These are phyloP conservation scores for Cheilosia impressa DNA, from an alignment of 2,888 invertebrate species.

Conservation along the genomic window DNA sequence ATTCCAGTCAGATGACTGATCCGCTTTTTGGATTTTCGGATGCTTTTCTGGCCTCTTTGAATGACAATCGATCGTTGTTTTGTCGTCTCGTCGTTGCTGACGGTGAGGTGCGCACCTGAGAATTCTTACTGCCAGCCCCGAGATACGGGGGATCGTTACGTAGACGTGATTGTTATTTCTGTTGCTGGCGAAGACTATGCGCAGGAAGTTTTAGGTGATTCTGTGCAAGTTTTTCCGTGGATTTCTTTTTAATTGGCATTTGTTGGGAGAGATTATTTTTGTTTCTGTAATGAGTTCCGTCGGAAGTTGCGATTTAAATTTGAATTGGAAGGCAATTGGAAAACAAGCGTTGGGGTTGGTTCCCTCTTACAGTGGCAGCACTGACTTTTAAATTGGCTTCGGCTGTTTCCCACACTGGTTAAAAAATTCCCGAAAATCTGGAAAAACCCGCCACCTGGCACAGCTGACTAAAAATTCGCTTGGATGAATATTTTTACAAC, in stretches of 20 bases:
- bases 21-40: slow-evolving; percentile 73
- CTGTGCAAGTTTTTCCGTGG: slow-evolving; percentile 29
- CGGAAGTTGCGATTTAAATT: slow-evolving; percentile 36
- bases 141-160: slow-evolving; percentile 45
- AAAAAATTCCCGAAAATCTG: no score
- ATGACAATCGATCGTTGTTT: slow-evolving; percentile 66
- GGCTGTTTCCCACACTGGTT: no score
- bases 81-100: not conserved
- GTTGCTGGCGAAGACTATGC: not conserved
- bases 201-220: slow-evolving; percentile 58
- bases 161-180: slow-evolving; percentile 37
- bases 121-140: slow-evolving; percentile 62
- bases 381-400: no score
- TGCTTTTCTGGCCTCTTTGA: slow-evolving; percentile 63
- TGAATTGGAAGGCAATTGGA: not conserved
- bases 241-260: slow-evolving; percentile 38
- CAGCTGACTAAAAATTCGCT: no score
- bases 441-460: no score
- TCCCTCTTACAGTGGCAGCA: no score
- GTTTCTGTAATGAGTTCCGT: slow-evolving; percentile 44
- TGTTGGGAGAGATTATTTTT: slow-evolving; percentile 27
- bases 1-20: slow-evolving; percentile 74
- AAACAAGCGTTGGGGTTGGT: no score
- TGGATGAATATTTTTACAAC: no score
- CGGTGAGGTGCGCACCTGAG: slow-evolving; percentile 67